Conservation (phyloP, 2,888 invertebrate species). For the Rapana venosa region DNA sequence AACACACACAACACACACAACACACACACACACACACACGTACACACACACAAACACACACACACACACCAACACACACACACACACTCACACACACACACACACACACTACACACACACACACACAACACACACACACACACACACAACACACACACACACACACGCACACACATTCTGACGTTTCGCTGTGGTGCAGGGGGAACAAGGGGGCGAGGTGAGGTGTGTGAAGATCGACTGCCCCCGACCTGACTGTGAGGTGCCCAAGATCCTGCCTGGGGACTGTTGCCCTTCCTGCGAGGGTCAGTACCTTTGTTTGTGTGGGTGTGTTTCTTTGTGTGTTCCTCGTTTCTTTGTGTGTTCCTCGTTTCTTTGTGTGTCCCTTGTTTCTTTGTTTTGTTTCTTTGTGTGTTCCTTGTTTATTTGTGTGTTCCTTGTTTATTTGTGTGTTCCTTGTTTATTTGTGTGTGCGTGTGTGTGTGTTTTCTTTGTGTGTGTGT, state of each 20-base stretch:
- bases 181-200: too few relatives aligned
- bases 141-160: too few relatives aligned
- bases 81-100: too few relatives aligned
- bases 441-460: not conserved
- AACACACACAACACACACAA: too few relatives aligned
- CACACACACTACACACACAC: too few relatives aligned
- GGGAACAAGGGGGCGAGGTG: conserved; percentile 52
- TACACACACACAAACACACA: too few relatives aligned
- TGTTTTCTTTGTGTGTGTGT: not conserved
- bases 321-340: not conserved
- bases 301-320: conserved; percentile 55
- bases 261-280: conserved; percentile 60
- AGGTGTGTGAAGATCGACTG: conserved; percentile 56
- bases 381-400: not conserved
- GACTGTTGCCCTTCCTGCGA: conserved; percentile 70
- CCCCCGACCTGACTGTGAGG: conserved; percentile 60
- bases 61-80: too few relatives aligned
- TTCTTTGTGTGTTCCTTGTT: not conserved
- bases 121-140: too few relatives aligned
- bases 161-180: too few relatives aligned
- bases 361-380: not conserved
- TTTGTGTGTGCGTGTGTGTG: not conserved
- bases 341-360: not conserved
- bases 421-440: not conserved
- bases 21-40: too few relatives aligned